Evolutionary conservation across 2,888 invertebrate species (phyloP).

Genomic region (Cistogaster globosa): DNA sequence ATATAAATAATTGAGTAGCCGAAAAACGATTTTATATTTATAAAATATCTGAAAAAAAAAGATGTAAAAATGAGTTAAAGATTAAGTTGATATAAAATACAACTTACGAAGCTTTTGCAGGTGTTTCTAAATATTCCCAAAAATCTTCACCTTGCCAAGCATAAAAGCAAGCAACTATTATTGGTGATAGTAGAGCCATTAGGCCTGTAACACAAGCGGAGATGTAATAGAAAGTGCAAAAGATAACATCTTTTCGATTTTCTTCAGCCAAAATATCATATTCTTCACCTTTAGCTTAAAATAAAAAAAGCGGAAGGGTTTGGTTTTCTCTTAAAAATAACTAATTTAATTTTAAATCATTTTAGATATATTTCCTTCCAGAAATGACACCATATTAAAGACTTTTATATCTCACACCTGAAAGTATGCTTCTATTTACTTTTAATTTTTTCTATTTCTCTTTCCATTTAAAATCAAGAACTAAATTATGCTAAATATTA

Average conservation of each 20-base stretch:
- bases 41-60: conserved; percentile 6
- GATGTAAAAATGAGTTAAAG: not conserved
- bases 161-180: conserved; percentile 39
- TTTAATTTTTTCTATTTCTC: too few species aligned
- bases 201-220: conserved; percentile 36
- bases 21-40: not conserved
- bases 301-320: not conserved
- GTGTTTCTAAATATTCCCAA: conserved; percentile 38
- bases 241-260: conserved; percentile 57
- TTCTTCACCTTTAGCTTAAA: conserved; percentile 56
- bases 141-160: conserved; percentile 13
- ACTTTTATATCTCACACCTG: too few species aligned
- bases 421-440: too few species aligned
- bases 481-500: too few species aligned
- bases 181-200: conserved; percentile 24
- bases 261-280: conserved; percentile 39
- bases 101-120: conserved; percentile 60
- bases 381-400: too few species aligned
- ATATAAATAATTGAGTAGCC: conserved; percentile 5
- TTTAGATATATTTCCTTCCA: too few species aligned
- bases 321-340: too few species aligned
- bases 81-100: not conserved
- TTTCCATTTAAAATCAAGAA: too few species aligned
- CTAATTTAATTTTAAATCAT: too few species aligned
- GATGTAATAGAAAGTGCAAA: conserved; percentile 51